phyloP scores from a whole-genome alignment of 1,140 invertebrate genomes.

The Leptinotarsa defecta region DNA sequence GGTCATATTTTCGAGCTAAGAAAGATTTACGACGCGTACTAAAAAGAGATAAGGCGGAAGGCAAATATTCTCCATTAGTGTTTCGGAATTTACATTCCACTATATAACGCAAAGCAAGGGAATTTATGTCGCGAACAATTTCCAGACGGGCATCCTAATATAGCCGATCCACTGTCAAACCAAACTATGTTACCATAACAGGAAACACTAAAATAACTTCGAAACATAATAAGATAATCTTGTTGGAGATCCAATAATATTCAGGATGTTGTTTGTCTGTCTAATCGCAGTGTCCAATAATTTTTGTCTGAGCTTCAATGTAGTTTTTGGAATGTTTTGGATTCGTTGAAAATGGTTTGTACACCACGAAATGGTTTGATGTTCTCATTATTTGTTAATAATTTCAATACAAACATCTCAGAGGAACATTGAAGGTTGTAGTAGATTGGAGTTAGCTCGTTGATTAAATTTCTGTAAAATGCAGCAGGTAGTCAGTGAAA shows the following conservation, averaged over 20 bases:
- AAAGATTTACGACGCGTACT: background rate
- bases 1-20: background rate
- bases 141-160: background rate
- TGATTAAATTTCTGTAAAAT: too few relatives aligned
- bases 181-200: conserved; percentile 1
- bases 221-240: background rate
- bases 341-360: too few relatives aligned
- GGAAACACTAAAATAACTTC: background rate
- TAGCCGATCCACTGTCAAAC: background rate
- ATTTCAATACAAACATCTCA: too few relatives aligned
- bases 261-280: background rate
- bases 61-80: conserved; percentile 3
- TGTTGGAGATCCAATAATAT: background rate
- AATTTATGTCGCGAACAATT: background rate
- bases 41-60: conserved; percentile 2
- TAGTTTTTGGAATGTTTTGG: too few relatives aligned
- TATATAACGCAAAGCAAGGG: background rate
- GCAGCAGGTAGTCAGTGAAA: too few relatives aligned
- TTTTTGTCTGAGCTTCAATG: too few relatives aligned
- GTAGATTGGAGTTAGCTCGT: too few relatives aligned
- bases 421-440: too few relatives aligned
- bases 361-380: too few relatives aligned
- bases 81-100: background rate
- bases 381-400: too few relatives aligned
- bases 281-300: background rate